phyloP scores from a whole-genome alignment of 2,113 vertebrate species.

The Lepisosteus osseus region DNA sequence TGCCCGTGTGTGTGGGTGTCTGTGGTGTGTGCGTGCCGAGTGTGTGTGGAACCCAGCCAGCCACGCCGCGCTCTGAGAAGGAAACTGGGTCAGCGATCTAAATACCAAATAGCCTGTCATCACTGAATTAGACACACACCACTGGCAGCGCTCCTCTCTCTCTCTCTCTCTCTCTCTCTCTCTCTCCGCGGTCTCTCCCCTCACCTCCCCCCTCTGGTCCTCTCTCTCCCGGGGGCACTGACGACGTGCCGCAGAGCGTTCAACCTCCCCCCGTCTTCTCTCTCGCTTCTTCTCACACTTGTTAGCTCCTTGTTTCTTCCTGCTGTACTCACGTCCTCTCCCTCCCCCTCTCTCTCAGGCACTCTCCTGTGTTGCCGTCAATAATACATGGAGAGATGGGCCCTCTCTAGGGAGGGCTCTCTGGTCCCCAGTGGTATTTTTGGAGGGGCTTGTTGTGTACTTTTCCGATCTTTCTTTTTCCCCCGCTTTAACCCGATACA shows the following conservation, averaged over 20 bases:
- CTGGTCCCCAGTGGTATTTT: conserved; percentile 12
- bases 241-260: too few relatives aligned
- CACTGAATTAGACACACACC: conserved; percentile 48
- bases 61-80: background rate
- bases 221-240: too few relatives aligned
- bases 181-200: conserved; percentile 3
- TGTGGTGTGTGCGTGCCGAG: background rate
- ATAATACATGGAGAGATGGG: too few relatives aligned
- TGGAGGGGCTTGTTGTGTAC: conserved; percentile 13
- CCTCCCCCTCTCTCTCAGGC: conserved; percentile 4
- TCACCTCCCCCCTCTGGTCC: background rate
- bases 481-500: background rate
- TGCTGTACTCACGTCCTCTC: background rate
- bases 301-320: background rate
- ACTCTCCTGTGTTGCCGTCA: background rate
- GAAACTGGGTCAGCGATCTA: conserved; percentile 71
- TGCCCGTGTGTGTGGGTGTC: conserved; percentile 13
- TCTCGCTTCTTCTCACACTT: background rate
- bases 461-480: conserved; percentile 4
- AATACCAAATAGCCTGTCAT: conserved; percentile 60
- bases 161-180: conserved; percentile 22
- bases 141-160: conserved; percentile 31
- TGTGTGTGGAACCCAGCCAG: too few relatives aligned
- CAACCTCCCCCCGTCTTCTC: conserved; percentile 1
- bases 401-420: background rate